Evolutionary conservation across 2,888 invertebrate genomes (phyloP), one percentile per base, ranked within the genome.

Genomic region (Lamellibrachia satsuma): DNA sequence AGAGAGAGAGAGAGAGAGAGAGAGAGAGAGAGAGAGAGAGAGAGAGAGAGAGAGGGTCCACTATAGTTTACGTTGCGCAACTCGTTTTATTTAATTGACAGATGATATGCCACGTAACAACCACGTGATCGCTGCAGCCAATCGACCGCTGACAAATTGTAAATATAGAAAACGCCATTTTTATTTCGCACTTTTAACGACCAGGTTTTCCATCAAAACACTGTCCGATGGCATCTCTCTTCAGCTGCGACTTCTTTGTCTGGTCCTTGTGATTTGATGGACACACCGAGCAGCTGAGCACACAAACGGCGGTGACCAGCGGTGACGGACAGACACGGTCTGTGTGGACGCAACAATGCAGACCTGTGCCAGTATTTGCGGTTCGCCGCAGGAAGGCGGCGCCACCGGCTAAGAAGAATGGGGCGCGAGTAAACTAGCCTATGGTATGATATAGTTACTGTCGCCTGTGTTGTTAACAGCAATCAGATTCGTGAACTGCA

Each of bases 361-460:
- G 22, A n/a, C 15, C 75, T 75, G 75, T 15, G 55, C 22, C 75
- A 75, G 15, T 75, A 75, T 22, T 22, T 75, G 75, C 75, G n/a
- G 22, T 22, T 75, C 75, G 22, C 75, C 75, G n/a, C 75, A 75
- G 75, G 75, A 75, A 75, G 75, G 6, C 75, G 75, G 75, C 75
- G 75, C 75, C 75, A 75, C 75, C n/a, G 22, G 75, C 75, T 15
- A 15, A 11, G 75, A 75, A 75, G 75, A 22, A 22, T 75, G 75
- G 75, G 22, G 75, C 22, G 6, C 22, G 22, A 15, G 75, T 75
- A 75, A 75, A 75, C 75, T 75, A 75, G 75, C 75, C 75, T 75
- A 75, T 22, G 75, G 75, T 75, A 75, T 75, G 22, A 75, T 75
- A 75, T 75, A 75, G 75, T 75, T 75, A 75, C 75, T 75, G 75